Evolutionary conservation across 64 coral and sea anemone species (phyloP).

Genomic region (Stichodactyla mertensii): DNA sequence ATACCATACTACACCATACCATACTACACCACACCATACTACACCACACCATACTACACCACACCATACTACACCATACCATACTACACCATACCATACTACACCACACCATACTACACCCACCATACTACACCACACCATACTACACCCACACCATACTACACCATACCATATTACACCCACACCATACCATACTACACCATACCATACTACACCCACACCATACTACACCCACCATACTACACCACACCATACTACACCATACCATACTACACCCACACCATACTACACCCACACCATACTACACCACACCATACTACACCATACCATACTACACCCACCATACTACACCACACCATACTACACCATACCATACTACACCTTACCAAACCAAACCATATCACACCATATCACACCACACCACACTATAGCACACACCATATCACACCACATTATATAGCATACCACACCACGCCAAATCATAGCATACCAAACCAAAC

Average conservation of each 20-base stretch:
- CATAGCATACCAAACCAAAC: no score
- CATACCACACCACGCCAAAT: no score
- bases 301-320: background rate
- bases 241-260: no score
- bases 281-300: background rate
- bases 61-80: background rate
- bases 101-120: no score
- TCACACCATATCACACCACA: background rate
- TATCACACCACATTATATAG: background rate
- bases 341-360: no score
- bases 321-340: background rate
- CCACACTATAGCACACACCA: background rate
- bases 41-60: background rate
- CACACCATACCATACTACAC: background rate
- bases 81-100: no score
- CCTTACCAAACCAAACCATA: background rate
- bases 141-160: no score
- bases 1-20: background rate
- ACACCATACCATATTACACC: background rate
- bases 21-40: background rate
- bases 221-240: no score
- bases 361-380: no score
- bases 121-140: background rate
- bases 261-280: background rate
- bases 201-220: no score